Base-by-base conservation (phyloP, 2,113 vertebrate species). In the Calidris pygmaea region DNA sequence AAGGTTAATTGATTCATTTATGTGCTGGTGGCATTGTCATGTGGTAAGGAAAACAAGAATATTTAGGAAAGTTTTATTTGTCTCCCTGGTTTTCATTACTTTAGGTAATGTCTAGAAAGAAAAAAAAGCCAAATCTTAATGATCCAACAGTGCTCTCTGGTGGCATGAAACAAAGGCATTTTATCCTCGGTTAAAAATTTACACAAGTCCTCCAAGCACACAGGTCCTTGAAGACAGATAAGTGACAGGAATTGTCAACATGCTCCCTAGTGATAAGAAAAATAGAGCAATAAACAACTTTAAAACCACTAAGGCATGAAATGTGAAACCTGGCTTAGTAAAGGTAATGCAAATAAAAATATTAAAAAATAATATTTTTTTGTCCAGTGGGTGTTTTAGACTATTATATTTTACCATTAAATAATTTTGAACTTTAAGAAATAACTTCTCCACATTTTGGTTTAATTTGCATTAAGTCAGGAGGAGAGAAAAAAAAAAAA, bases 91-190 rank as follows among this genome's bases (percentile, higher is more conserved):
- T 96, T 47, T 89, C 52, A 66, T 95, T 90, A 83, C 19, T 97
- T 84, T 71, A 93, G 55, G 19, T 82, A 60, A 75, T 50, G 53
- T 72, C 79, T 84, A 68, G 53, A 84, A 91, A 76, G 32, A 78
- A 80, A 90, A 90, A 93, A 74, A 90, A 62, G 6, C 3, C 78
- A 80, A 68, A 59, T 80, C 89, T 88, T 70, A 89, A 89, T 0
- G 75, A 95, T 98, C 66, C 97, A 97, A 98, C 97, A 98, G 91
- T 97, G 97, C 97, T 97, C 97, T 97, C 98, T 98, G 96, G 96
- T 97, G 97, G 98, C 0, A 0, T 58, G 43, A 95, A 83, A 94
- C 90, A 95, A 94, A 96, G 94, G 37, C 37, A 66, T 85, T 79
- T 71, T 85, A 79, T 86, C 39, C 55, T 77, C 37, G 41, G 21